Conservation (phyloP, 1,140 invertebrate genomes). For the Lerema accius region DNA sequence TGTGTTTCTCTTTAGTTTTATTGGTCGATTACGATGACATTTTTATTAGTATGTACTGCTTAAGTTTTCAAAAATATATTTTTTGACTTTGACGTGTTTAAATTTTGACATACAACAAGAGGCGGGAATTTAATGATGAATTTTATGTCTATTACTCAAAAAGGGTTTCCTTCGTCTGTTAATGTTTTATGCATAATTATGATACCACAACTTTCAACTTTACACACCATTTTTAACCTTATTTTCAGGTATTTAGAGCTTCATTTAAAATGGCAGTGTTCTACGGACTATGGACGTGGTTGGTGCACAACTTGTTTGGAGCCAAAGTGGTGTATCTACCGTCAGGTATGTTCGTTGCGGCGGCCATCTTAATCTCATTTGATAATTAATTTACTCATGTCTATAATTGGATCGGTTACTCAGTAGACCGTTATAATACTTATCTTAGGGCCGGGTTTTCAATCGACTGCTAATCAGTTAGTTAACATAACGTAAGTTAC, state of each 20-base stretch:
- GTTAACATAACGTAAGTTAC: neutral
- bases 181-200: no score
- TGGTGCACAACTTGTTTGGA: slow-evolving; percentile 97
- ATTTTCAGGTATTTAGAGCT: slow-evolving; percentile 91
- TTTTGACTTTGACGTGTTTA: no score
- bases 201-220: no score
- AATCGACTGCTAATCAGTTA: neutral
- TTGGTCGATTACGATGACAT: no score
- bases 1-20: no score
- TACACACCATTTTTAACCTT: no score
- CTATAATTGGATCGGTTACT: slow-evolving; percentile 16
- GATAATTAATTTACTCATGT: slow-evolving; percentile 17
- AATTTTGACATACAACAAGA: no score
- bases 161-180: no score
- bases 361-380: slow-evolving; percentile 7
- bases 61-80: no score
- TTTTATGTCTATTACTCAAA: no score
- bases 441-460: slow-evolving; percentile 1
- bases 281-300: slow-evolving; percentile 99
- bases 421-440: slow-evolving; percentile 2
- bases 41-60: no score
- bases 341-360: slow-evolving; percentile 84
- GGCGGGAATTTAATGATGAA: no score
- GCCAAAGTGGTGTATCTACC: slow-evolving; percentile 98
- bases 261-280: slow-evolving; percentile 98